Conservation (phyloP, 2,797 vertebrate species). For the Coendou prehensilis region DNA sequence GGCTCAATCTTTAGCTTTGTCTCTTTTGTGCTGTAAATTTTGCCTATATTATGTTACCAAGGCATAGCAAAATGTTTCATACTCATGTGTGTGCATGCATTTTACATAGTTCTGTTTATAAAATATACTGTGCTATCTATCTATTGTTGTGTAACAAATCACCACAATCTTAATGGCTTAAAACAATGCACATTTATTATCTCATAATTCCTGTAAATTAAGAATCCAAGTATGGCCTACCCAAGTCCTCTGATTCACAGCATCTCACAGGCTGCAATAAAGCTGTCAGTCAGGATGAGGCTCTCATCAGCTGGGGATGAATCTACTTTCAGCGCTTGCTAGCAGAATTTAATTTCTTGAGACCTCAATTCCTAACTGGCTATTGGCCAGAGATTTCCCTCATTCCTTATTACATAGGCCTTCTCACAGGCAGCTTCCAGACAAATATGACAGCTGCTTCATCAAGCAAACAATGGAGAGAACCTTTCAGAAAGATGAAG, state of each 20-base stretch:
- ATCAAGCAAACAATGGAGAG: not conserved
- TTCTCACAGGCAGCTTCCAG: not conserved
- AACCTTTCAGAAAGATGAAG: not conserved
- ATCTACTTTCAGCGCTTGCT: not conserved
- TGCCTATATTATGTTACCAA: not conserved
- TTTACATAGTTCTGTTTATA: slow-evolving; percentile 17
- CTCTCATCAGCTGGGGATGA: slow-evolving; percentile 4
- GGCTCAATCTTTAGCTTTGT: not conserved
- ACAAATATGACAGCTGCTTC: not conserved
- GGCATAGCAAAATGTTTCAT: slow-evolving; percentile 6
- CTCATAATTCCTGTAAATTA: not conserved
- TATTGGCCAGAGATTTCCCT: not conserved
- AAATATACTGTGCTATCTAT: not conserved
- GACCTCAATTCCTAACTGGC: not conserved
- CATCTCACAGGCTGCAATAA: not conserved
- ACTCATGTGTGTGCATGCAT: not conserved
- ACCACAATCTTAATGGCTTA: not conserved
- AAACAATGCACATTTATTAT: not conserved
- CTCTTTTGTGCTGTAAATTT: not conserved
- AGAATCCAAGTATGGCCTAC: not conserved
- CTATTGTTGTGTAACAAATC: slow-evolving; percentile 5
- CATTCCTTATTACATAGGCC: not conserved
- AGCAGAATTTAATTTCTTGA: not conserved
- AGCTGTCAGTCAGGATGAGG: not conserved
- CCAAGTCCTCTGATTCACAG: not conserved